Conservation (phyloP, 2,797 vertebrate species). For the Micropoecilia bifurca region DNA sequence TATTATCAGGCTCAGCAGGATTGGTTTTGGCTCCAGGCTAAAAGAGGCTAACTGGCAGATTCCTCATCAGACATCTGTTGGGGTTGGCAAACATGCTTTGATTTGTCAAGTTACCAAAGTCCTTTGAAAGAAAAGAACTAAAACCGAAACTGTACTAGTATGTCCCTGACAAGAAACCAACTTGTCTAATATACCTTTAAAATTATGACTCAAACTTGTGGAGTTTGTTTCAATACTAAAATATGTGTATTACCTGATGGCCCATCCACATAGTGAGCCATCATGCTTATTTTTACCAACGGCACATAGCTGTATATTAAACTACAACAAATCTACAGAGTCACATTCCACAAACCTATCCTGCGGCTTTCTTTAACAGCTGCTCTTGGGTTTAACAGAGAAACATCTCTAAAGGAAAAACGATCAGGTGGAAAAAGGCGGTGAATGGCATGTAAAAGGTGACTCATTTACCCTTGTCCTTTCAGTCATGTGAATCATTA, state of each 20-base stretch:
- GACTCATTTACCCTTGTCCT: not conserved
- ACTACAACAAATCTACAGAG: conserved; percentile 35
- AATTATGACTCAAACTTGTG: not conserved
- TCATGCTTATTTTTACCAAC: conserved; percentile 17
- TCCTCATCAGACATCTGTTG: not conserved
- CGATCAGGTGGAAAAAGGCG: conserved; percentile 8
- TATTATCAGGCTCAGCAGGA: conserved; percentile 20
- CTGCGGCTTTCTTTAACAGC: not conserved
- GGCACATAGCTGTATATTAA: conserved; percentile 34
- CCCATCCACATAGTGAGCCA: not conserved
- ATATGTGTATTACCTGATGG: not conserved
- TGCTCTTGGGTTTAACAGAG: not conserved
- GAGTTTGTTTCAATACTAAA: not conserved
- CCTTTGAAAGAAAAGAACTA: not conserved
- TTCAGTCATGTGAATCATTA: conserved; percentile 6
- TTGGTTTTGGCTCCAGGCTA: conserved; percentile 22
- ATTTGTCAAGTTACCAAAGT: conserved; percentile 4
- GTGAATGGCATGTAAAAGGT: conserved; percentile 8
- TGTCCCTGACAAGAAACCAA: not conserved
- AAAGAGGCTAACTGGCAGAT: conserved; percentile 28
- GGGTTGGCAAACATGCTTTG: not conserved
- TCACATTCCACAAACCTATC: conserved; percentile 16
- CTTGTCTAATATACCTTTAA: not conserved
- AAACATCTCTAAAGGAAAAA: not conserved
- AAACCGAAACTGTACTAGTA: not conserved